Conservation (phyloP, 2,797 vertebrate genomes). For the Gastrophryne carolinensis region DNA sequence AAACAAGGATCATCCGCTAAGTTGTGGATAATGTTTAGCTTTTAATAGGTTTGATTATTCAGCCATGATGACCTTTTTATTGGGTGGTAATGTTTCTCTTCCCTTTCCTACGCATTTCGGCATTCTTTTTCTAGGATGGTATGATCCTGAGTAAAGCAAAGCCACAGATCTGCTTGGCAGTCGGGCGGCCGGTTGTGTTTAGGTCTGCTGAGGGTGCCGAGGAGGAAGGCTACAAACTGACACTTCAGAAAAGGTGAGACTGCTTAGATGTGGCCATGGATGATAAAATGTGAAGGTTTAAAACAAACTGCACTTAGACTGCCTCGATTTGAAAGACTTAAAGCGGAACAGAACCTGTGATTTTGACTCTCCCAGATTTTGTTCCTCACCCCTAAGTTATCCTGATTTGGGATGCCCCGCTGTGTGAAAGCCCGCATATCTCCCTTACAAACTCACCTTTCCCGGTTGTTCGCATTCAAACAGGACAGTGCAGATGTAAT, state of each 20-base stretch:
- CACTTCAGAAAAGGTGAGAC: conserved; percentile 54
- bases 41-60: conserved; percentile 85
- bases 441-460: no score
- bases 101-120: conserved; percentile 88
- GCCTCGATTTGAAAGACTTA: no score
- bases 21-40: conserved; percentile 73
- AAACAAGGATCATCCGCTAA: conserved; percentile 71
- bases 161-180: conserved; percentile 59
- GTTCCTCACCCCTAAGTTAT: no score
- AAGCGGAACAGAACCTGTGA: no score
- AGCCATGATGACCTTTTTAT: conserved; percentile 91
- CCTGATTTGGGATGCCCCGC: no score
- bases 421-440: no score
- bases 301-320: no score
- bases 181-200: conserved; percentile 57
- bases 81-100: conserved; percentile 93
- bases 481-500: no score
- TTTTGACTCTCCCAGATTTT: no score
- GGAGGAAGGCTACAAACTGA: conserved; percentile 52
- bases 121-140: conserved; percentile 62
- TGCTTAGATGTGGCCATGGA: not conserved
- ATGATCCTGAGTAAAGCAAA: conserved; percentile 61
- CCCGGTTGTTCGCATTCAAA: no score
- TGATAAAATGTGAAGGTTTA: no score
- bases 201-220: not conserved